Evolutionary conservation across 1,140 invertebrate species (phyloP).

Genomic region (Drosophila nasuta): DNA sequence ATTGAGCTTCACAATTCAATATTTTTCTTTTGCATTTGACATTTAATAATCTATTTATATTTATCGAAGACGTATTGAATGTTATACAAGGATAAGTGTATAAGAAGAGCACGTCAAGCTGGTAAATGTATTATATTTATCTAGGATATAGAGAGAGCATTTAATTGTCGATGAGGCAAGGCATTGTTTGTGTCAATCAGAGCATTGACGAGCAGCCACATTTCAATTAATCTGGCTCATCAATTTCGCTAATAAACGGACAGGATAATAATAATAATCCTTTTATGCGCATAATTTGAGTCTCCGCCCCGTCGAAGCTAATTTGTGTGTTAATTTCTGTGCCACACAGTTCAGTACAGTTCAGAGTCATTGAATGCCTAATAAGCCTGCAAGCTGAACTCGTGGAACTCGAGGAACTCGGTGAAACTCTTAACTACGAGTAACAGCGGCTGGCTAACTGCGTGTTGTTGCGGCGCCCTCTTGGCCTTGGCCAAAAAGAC

Average conservation of each 20-base stretch:
- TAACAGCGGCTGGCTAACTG: slow-evolving; percentile 6
- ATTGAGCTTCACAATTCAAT: too few relatives aligned
- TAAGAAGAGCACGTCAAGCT: neutral
- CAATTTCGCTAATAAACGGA: slow-evolving; percentile 61
- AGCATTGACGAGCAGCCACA: slow-evolving; percentile 25
- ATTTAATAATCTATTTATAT: too few relatives aligned
- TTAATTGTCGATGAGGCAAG: neutral
- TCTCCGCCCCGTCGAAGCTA: slow-evolving; percentile 43
- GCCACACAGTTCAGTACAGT: slow-evolving; percentile 12
- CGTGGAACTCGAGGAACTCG: neutral
- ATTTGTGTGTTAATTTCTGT: slow-evolving; percentile 69
- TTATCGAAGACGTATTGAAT: too few relatives aligned
- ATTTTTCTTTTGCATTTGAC: too few relatives aligned
- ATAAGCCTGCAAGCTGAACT: slow-evolving; percentile 22
- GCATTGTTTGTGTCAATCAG: slow-evolving; percentile 3
- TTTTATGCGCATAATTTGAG: slow-evolving; percentile 55
- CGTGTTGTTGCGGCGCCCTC: neutral
- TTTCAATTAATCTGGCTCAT: slow-evolving; percentile 73
- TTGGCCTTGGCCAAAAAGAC: slow-evolving; percentile 36
- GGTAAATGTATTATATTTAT: neutral
- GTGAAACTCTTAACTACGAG: slow-evolving; percentile 1
- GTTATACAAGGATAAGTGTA: neutral
- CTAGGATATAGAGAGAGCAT: neutral
- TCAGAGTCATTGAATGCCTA: slow-evolving; percentile 36
- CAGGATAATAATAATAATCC: slow-evolving; percentile 66